phyloP scores from a whole-genome alignment of 2,888 invertebrate species.

The Pseudococcus jackbeardsleyi region DNA sequence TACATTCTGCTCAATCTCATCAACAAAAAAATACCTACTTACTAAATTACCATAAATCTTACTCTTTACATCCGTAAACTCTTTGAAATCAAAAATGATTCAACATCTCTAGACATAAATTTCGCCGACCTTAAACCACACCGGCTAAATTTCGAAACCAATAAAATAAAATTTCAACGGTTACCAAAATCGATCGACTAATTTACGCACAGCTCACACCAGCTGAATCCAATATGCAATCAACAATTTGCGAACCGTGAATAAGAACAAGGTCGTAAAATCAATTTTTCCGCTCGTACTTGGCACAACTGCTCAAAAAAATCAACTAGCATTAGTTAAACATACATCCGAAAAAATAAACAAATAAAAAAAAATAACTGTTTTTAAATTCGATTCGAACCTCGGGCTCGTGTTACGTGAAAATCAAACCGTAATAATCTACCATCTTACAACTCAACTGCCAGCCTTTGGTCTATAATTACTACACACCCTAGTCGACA shows the following conservation, averaged over 20 bases:
- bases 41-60: no score
- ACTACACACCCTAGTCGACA: neutral
- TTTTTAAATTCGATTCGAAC: neutral
- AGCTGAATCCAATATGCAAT: neutral
- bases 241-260: neutral
- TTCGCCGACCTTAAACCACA: no score
- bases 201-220: neutral
- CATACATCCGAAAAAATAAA: neutral
- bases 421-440: neutral
- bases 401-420: neutral
- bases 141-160: no score
- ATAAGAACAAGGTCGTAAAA: neutral
- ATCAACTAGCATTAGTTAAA: neutral
- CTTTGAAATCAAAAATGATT: no score
- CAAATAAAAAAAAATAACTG: neutral
- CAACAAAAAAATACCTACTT: no score
- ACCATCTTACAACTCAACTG: neutral
- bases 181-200: neutral
- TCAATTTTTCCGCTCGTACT: conserved; percentile 5
- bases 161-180: neutral
- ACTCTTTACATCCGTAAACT: no score
- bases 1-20: no score
- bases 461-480: conserved; percentile 5
- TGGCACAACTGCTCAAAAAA: neutral
- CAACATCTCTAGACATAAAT: no score